Evolutionary conservation across 2,888 invertebrate species (phyloP).

Genomic region (Spisula subtruncata): DNA sequence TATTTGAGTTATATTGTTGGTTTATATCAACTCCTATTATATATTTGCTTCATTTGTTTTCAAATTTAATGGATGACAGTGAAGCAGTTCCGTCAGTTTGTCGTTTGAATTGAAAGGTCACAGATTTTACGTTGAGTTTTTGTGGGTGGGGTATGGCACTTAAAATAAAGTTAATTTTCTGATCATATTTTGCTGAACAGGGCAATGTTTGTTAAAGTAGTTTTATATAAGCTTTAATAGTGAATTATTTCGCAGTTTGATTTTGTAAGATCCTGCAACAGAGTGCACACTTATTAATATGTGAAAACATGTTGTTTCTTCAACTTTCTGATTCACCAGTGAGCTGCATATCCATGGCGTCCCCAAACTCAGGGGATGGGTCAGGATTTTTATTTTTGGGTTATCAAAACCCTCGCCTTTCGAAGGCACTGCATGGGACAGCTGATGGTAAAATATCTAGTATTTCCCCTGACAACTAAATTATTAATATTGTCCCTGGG

Average conservation of each 20-base stretch:
- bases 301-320: no score
- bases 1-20: background rate
- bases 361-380: no score
- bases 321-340: no score
- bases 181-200: background rate
- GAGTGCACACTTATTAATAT: no score
- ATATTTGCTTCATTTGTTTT: background rate
- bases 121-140: background rate
- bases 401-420: no score
- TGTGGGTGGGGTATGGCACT: constrained; percentile 33
- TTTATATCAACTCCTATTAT: background rate
- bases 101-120: constrained; percentile 24
- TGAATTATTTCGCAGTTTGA: background rate
- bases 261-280: no score
- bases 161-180: background rate
- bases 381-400: no score
- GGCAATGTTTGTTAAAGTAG: background rate
- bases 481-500: no score
- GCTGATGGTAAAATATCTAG: no score
- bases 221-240: background rate
- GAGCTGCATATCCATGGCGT: no score
- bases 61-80: background rate
- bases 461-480: no score
- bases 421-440: no score
- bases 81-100: background rate